phyloP scores from a whole-genome alignment of 2,113 vertebrate species.

The Elephantulus edwardii region DNA sequence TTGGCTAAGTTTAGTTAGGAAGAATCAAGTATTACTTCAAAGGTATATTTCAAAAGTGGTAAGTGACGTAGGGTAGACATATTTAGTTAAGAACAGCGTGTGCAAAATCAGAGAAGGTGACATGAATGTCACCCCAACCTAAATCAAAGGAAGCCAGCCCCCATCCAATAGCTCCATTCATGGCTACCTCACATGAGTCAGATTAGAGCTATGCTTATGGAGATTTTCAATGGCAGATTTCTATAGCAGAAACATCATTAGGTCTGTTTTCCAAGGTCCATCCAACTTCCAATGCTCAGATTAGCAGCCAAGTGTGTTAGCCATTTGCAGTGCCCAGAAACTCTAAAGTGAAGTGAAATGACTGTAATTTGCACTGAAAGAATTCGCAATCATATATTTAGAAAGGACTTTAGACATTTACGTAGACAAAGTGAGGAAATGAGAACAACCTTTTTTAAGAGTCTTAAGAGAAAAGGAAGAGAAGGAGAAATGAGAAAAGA shows the following conservation, averaged over 20 bases:
- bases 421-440: not conserved
- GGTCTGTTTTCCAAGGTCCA: not conserved
- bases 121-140: rapidly evolving
- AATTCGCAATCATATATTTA: not conserved
- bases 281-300: not conserved
- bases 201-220: not conserved
- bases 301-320: not conserved
- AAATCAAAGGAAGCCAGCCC: not conserved
- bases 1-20: not conserved
- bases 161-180: not conserved
- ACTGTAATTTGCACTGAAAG: not conserved
- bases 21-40: not conserved
- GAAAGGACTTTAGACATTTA: not conserved
- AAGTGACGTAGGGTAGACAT: not conserved
- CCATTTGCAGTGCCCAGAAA: not conserved
- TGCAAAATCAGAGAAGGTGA: not conserved
- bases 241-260: not conserved
- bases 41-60: not conserved
- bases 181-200: not conserved
- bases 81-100: rapidly evolving
- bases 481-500: not conserved
- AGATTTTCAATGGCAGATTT: not conserved
- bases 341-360: not conserved
- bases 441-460: not conserved
- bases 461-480: not conserved